These are phyloP conservation scores for Pyralis farinalis DNA, from an alignment of 2,888 invertebrate genomes.

Conservation along the genomic window DNA sequence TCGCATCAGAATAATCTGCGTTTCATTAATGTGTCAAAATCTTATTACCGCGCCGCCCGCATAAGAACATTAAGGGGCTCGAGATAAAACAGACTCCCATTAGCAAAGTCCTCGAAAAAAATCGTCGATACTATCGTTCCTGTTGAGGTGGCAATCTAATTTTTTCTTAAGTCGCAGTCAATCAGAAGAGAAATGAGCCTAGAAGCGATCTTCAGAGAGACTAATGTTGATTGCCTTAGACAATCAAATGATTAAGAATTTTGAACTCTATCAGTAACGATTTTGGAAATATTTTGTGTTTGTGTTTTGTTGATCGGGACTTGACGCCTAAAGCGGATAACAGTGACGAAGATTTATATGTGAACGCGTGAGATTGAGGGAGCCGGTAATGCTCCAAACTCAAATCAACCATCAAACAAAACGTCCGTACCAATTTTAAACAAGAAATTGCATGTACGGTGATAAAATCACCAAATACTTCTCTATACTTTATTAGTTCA, in stretches of 20 bases:
- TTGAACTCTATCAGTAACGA: constrained; percentile 23
- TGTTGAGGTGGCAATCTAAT: constrained; percentile 75
- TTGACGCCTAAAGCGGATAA: constrained; percentile 47
- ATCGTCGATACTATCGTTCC: constrained; percentile 63
- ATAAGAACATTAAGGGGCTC: constrained; percentile 71
- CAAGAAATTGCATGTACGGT: too few relatives aligned
- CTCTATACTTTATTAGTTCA: too few relatives aligned
- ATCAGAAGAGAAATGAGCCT: constrained; percentile 75
- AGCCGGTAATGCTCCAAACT: constrained; percentile 16
- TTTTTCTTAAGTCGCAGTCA: constrained; percentile 69
- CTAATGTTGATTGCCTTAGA: constrained; percentile 72
- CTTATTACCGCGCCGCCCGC: constrained; percentile 75
- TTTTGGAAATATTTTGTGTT: constrained; percentile 27
- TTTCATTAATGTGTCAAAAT: constrained; percentile 75
- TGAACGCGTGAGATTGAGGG: constrained; percentile 12
- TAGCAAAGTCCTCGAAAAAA: constrained; percentile 63
- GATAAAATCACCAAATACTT: too few relatives aligned
- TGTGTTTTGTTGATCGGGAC: constrained; percentile 29
- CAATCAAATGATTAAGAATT: constrained; percentile 18
- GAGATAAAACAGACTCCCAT: constrained; percentile 79
- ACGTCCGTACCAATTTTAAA: too few relatives aligned
- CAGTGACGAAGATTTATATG: constrained; percentile 67
- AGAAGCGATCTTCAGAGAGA: constrained; percentile 60
- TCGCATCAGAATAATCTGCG: constrained; percentile 40
- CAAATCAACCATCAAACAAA: constrained; percentile 13